A percentile compares a stretch with the other conserved stretches of the same genome.
Conservation (phyloP, 1,140 invertebrate genomes). For the Melitaea cinxia region DNA sequence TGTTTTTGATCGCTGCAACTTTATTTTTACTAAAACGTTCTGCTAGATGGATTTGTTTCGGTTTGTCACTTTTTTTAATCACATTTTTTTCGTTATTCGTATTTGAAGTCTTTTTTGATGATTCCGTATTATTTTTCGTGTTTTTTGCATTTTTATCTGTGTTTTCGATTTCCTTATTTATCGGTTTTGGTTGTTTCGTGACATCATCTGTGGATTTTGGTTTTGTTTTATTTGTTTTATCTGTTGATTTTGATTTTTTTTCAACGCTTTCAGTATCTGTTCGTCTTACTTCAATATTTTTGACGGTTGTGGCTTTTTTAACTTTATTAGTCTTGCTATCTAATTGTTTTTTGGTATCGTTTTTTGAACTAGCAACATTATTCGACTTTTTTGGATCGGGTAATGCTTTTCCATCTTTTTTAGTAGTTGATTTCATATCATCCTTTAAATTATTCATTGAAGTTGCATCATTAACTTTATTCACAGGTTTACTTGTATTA, state of each 20-base stretch:
- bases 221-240: neutral
- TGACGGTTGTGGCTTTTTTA: neutral
- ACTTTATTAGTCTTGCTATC: neutral
- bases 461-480: no score
- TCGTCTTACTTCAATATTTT: neutral
- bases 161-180: neutral
- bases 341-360: neutral
- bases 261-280: neutral
- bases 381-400: no score
- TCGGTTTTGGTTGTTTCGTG: neutral
- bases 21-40: conserved; percentile 11
- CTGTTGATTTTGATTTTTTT: neutral
- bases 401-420: no score
- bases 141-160: neutral
- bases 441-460: no score
- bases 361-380: neutral
- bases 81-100: conserved; percentile 20
- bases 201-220: neutral
- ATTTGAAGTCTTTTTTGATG: neutral
- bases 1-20: conserved; percentile 17
- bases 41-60: neutral
- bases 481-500: no score
- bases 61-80: neutral
- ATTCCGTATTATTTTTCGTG: neutral
- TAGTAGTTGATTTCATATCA: no score